These are phyloP conservation scores for Brachyptera risi DNA, from an alignment of 2,888 invertebrate genomes.

Conservation along the genomic window DNA sequence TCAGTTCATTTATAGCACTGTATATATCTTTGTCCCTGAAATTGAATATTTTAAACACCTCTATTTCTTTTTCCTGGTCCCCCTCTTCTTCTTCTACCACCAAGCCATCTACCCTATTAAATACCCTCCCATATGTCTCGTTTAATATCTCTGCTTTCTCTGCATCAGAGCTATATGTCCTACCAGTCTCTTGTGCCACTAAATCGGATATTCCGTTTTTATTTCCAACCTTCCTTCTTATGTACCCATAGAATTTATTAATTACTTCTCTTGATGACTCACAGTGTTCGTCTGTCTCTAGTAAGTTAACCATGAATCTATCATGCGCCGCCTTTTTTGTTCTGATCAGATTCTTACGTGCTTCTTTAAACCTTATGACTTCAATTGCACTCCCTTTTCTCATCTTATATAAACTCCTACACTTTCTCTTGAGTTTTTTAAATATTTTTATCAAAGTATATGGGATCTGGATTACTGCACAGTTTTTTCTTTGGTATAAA, in stretches of 20 bases:
- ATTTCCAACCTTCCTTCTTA: neutral
- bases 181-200: neutral
- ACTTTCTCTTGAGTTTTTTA: neutral
- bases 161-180: neutral
- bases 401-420: neutral
- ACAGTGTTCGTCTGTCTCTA: neutral
- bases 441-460: neutral
- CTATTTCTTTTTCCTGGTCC: neutral
- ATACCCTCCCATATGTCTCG: neutral
- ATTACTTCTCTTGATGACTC: neutral
- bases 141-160: neutral
- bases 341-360: neutral
- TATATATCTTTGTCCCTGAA: neutral
- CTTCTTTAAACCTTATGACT: neutral
- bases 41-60: neutral
- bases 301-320: neutral
- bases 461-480: neutral
- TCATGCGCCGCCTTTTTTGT: neutral
- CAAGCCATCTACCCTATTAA: too few species aligned
- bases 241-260: neutral
- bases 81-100: neutral
- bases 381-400: neutral
- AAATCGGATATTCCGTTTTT: neutral
- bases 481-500: neutral
- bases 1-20: neutral